phyloP scores from a whole-genome alignment of 2,797 vertebrate genomes.

The Galagoides demidoff region DNA sequence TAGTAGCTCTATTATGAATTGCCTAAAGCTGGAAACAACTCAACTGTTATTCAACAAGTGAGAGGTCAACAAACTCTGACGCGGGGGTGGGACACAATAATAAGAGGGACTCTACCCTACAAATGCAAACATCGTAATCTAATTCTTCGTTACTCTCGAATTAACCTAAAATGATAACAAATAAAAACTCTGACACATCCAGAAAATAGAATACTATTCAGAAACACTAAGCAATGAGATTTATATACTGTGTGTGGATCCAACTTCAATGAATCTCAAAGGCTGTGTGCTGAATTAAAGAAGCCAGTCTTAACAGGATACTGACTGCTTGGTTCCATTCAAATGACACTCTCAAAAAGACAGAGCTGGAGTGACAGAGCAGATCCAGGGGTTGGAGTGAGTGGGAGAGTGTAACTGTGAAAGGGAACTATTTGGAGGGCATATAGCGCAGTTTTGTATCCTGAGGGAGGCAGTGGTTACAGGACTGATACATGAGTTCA shows the following conservation, averaged over 20 bases:
- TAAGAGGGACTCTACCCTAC: too few relatives aligned
- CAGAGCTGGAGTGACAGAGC: not conserved
- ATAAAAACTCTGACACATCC: not conserved
- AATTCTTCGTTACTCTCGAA: too few relatives aligned
- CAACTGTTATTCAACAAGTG: not conserved
- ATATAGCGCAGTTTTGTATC: not conserved
- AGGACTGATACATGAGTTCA: not conserved
- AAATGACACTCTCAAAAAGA: not conserved
- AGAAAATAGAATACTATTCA: not conserved
- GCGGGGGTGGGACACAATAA: too few relatives aligned
- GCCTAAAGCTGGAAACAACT: not conserved
- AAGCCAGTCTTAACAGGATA: not conserved
- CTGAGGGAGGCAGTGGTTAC: not conserved
- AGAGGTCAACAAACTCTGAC: not conserved
- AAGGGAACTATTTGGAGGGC: not conserved
- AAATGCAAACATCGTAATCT: too few relatives aligned
- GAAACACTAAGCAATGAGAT: not conserved
- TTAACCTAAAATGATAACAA: too few relatives aligned
- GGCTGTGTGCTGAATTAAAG: not conserved
- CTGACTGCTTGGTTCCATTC: not conserved
- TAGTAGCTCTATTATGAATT: not conserved
- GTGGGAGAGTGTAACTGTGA: not conserved
- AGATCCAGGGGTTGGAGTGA: not conserved
- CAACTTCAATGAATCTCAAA: slow-evolving; percentile 4
- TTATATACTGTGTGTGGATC: not conserved